These are phyloP conservation scores for Galerucella pusilla DNA, from an alignment of 2,888 invertebrate genomes.

Conservation along the genomic window DNA sequence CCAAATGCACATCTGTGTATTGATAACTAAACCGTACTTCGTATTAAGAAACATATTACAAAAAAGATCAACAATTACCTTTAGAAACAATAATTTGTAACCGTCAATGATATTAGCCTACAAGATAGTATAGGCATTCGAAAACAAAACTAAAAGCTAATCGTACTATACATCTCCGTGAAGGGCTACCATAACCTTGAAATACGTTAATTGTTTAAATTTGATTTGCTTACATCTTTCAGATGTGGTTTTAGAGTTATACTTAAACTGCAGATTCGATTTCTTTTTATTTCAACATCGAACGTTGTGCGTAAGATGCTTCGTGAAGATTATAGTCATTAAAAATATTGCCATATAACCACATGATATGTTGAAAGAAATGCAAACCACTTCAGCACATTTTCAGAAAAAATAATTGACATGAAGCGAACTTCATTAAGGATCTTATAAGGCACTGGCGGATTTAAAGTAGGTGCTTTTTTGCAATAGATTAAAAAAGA, in stretches of 20 bases:
- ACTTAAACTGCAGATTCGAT: neutral
- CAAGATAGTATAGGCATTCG: too few species aligned
- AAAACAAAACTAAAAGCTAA: too few species aligned
- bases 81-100: too few species aligned
- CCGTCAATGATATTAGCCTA: too few species aligned
- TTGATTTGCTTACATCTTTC: neutral
- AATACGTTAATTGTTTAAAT: too few species aligned
- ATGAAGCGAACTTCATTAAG: neutral
- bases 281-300: neutral
- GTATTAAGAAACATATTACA: too few species aligned
- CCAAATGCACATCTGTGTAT: too few species aligned
- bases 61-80: too few species aligned
- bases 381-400: neutral
- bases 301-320: neutral
- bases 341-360: neutral
- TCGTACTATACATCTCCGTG: too few species aligned
- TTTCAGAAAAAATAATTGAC: slow-evolving; percentile 7
- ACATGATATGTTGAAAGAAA: slow-evolving; percentile 2
- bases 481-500: neutral
- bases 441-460: neutral
- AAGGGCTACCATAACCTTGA: too few species aligned
- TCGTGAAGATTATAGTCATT: slow-evolving; percentile 4
- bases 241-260: neutral
- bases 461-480: neutral
- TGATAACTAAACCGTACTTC: too few species aligned